Evolutionary conservation across 2,797 vertebrate genomes (phyloP).

Genomic region (Typhlichthys subterraneus): DNA sequence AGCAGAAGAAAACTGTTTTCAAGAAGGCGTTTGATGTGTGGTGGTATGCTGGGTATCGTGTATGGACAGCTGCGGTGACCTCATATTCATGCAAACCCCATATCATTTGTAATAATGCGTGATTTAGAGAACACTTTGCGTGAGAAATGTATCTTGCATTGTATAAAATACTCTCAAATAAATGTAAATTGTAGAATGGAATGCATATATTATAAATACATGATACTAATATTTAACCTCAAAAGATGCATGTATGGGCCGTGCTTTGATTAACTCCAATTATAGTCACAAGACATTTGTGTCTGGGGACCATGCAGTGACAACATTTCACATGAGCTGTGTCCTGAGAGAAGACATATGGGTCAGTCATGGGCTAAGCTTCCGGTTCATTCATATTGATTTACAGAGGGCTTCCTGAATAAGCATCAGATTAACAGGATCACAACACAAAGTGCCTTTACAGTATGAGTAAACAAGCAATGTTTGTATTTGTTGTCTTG

Average conservation of each 20-base stretch:
- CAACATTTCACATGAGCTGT: slow-evolving; percentile 12
- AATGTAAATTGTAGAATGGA: slow-evolving; percentile 21
- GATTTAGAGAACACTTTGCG: no score
- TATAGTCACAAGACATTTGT: slow-evolving; percentile 38
- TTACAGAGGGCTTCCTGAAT: background rate
- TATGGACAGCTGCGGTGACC: slow-evolving; percentile 3
- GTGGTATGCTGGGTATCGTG: slow-evolving; percentile 7
- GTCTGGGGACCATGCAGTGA: background rate
- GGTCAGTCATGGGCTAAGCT: background rate
- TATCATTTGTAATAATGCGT: no score
- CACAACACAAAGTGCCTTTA: background rate
- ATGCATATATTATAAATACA: slow-evolving; percentile 32
- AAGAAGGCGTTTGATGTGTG: slow-evolving; percentile 17
- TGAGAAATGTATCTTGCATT: background rate
- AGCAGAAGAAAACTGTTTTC: background rate
- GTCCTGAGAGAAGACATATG: background rate
- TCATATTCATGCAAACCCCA: no score
- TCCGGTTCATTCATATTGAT: background rate
- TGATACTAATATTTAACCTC: slow-evolving; percentile 45
- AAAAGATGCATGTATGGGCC: background rate
- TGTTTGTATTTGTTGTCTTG: slow-evolving; percentile 1
- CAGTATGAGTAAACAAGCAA: slow-evolving; percentile 9
- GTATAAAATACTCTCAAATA: slow-evolving; percentile 4
- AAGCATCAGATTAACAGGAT: background rate
- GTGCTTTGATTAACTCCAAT: slow-evolving; percentile 42